Evolutionary conservation across 2,888 invertebrate species (phyloP).

Genomic region (Panopea generosa): DNA sequence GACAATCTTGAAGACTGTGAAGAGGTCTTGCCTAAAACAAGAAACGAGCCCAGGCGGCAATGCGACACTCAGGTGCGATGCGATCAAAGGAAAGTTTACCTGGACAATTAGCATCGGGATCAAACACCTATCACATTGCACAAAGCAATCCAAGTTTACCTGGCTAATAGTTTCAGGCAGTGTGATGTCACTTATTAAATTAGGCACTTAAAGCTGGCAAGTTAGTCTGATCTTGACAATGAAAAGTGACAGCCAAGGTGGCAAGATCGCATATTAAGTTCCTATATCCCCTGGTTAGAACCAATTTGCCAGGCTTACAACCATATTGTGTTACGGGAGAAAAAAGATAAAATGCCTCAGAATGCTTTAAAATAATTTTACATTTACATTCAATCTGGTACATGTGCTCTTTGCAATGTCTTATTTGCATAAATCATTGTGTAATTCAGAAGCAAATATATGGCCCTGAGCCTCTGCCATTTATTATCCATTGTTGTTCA

Average conservation of each 20-base stretch:
- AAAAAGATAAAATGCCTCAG: constrained; percentile 46
- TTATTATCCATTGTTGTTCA: constrained; percentile 9
- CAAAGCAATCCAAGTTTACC: constrained; percentile 34
- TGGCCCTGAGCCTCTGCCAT: too few relatives aligned
- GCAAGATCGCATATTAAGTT: constrained; percentile 26
- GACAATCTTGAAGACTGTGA: not conserved
- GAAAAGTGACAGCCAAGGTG: constrained; percentile 34
- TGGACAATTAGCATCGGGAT: constrained; percentile 37
- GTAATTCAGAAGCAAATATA: constrained; percentile 21
- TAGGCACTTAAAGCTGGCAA: constrained; percentile 21
- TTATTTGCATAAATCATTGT: constrained; percentile 37
- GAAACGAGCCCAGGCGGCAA: not conserved
- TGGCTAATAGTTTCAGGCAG: constrained; percentile 53
- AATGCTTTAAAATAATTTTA: constrained; percentile 54
- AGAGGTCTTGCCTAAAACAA: not conserved
- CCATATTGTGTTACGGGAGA: constrained; percentile 44
- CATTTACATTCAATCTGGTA: constrained; percentile 47
- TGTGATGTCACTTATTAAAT: constrained; percentile 39
- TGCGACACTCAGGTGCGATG: not conserved
- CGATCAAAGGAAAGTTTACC: constrained; percentile 45
- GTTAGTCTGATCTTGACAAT: constrained; percentile 34
- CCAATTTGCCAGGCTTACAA: constrained; percentile 39
- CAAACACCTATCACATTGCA: constrained; percentile 21
- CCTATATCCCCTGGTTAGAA: constrained; percentile 38
- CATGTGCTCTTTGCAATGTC: constrained; percentile 31